Conservation (phyloP, 2,888 invertebrate species). For the Synanthedon formicaeformis region DNA sequence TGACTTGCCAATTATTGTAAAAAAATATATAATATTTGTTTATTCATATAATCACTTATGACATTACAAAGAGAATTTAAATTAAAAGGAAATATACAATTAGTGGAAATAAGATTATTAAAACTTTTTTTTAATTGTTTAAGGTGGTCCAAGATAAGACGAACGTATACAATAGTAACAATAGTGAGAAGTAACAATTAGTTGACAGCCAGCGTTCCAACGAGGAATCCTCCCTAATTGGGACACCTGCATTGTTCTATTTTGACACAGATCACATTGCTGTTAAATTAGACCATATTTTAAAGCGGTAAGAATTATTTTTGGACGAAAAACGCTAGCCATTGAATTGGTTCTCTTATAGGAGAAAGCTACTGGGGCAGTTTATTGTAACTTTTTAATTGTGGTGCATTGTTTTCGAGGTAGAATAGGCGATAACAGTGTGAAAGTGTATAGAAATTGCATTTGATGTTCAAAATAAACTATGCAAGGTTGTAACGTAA, state of each 20-base stretch:
- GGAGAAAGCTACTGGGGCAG: not conserved
- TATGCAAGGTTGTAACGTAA: not conserved
- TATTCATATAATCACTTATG: too few relatives aligned
- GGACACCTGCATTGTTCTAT: not conserved
- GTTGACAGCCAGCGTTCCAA: not conserved
- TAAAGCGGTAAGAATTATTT: not conserved
- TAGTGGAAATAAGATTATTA: too few relatives aligned
- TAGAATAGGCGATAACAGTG: constrained; percentile 1
- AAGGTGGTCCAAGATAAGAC: not conserved
- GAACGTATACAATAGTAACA: not conserved
- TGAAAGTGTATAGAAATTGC: not conserved
- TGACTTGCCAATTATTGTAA: too few relatives aligned
- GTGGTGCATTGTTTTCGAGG: constrained; percentile 1
- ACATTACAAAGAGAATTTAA: too few relatives aligned
- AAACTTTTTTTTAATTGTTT: too few relatives aligned
- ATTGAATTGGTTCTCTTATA: not conserved
- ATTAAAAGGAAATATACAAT: too few relatives aligned
- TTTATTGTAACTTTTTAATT: constrained; percentile 7
- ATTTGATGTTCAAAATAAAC: not conserved
- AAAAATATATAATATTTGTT: too few relatives aligned
- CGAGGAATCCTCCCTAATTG: not conserved
- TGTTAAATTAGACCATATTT: not conserved
- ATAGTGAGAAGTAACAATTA: not conserved
- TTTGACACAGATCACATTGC: not conserved
- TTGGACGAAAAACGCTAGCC: not conserved